Evolutionary conservation across 1,140 invertebrate genomes (phyloP), one percentile per base, ranked within the genome.

Genomic region (Drosophila pruinosa): DNA sequence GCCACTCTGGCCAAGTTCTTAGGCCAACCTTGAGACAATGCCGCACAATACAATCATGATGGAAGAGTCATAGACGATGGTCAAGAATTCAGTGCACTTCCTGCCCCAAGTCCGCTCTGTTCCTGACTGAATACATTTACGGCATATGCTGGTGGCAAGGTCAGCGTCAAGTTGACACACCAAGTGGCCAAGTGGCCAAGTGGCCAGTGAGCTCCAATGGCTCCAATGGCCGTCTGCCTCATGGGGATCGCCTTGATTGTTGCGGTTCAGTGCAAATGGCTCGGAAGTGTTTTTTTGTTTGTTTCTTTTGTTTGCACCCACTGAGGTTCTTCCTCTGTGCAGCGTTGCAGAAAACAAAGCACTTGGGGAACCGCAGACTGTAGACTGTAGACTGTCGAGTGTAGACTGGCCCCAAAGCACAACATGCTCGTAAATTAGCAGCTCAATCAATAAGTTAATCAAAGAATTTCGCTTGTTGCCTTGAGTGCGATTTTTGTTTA

Each of bases 191-290:
- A 38, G 36, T n/a, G 36, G n/a, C 21, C 21, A 24, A 41, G 21
- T 47, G 47, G 47, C 12, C 47, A 50, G 14, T 50, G 47, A 26
- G 3, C 47, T n/a, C n/a, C 24, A 3, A 26, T 14, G 3, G 22
- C 19, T 19, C 17, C 19, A 45, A 12, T 1, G 19, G n/a, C n/a
- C 6, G 12, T 6, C 43, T 6, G 21, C 15, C 22, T 12, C 22
- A 26, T 50, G 47, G 14, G 28, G 48, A 52, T 21, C 45, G 71
- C 75, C 80, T 68, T 86, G 80, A 80, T 83, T 74, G 80, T 79
- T 86, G 50, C 72, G 80, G 80, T 85, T 83, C 80, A 79, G 76
- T 83, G 76, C 62, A 71, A 65, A 26, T 65, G 39, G 34, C 61
- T 70, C 80, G 75, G 54, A 72, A 82, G 68, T 65, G 43, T 39